A percentile compares a stretch with the other conserved stretches of the same genome.
Conservation (phyloP, 2,113 vertebrate species). For the Podarcis muralis region DNA sequence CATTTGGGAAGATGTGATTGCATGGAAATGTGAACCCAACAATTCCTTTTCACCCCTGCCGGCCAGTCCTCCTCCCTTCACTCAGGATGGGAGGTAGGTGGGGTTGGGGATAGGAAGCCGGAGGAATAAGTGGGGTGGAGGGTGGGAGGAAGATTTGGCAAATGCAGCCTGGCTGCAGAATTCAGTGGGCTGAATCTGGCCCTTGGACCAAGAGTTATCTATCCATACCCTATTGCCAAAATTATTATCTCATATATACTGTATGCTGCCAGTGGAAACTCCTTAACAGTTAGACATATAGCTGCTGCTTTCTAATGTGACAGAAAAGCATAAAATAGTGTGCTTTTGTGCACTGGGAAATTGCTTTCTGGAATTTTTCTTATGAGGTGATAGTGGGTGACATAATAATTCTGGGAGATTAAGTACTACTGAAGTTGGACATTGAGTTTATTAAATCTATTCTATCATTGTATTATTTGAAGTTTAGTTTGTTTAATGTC, state of each 20-base stretch:
- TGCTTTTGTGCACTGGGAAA: conserved; percentile 7
- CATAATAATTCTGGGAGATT: conserved; percentile 26
- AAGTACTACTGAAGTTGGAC: conserved; percentile 2
- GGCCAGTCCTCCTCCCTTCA: too few relatives aligned
- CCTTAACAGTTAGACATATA: background rate
- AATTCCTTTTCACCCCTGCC: too few relatives aligned
- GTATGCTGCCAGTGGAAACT: background rate
- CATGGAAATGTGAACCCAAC: too few relatives aligned
- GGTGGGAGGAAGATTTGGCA: background rate
- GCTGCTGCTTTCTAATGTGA: conserved; percentile 6
- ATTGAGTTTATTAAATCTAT: conserved; percentile 29
- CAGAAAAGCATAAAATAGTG: background rate
- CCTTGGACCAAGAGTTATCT: background rate
- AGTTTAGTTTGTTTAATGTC: conserved; percentile 21
- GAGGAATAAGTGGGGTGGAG: too few relatives aligned
- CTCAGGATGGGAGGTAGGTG: too few relatives aligned
- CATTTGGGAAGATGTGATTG: too few relatives aligned
- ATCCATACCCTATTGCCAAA: background rate
- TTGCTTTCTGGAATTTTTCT: conserved; percentile 20
- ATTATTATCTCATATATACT: background rate
- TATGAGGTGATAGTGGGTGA: background rate
- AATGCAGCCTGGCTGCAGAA: background rate
- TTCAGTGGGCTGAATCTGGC: background rate
- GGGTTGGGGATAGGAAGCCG: background rate
- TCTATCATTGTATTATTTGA: conserved; percentile 15